Conservation (phyloP, 1,140 invertebrate genomes). For the Ceratina japonica region DNA sequence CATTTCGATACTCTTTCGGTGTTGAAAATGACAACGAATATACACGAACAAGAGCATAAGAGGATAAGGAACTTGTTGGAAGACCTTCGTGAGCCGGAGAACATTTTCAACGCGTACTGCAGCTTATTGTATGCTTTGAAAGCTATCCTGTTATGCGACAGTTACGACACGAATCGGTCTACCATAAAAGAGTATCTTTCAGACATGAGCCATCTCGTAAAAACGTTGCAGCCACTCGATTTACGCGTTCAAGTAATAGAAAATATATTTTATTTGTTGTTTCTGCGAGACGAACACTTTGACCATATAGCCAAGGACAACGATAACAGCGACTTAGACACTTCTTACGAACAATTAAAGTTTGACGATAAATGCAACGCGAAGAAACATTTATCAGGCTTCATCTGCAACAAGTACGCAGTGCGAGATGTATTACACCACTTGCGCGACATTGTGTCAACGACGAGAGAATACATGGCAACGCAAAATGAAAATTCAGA, state of each 20-base stretch:
- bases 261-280: conserved; percentile 73
- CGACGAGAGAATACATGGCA: conserved; percentile 52
- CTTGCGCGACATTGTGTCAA: conserved; percentile 58
- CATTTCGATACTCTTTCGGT: conserved; percentile 61
- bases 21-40: conserved; percentile 66
- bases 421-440: conserved; percentile 64
- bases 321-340: conserved; percentile 48
- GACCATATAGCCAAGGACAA: conserved; percentile 37
- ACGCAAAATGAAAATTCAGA: conserved; percentile 40
- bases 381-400: conserved; percentile 51
- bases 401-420: conserved; percentile 71
- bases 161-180: conserved; percentile 56
- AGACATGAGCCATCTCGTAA: conserved; percentile 60
- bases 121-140: conserved; percentile 66
- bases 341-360: conserved; percentile 10
- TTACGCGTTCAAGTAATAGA: conserved; percentile 68
- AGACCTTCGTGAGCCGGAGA: conserved; percentile 45
- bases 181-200: conserved; percentile 47
- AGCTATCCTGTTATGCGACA: conserved; percentile 64
- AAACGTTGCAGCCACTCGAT: conserved; percentile 58
- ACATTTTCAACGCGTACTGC: conserved; percentile 65
- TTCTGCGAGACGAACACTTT: conserved; percentile 70
- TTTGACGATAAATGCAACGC: background rate
- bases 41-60: conserved; percentile 63
- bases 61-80: conserved; percentile 64